Evolutionary conservation across 2,888 invertebrate species (phyloP).

Genomic region (Drosophila limbata): DNA sequence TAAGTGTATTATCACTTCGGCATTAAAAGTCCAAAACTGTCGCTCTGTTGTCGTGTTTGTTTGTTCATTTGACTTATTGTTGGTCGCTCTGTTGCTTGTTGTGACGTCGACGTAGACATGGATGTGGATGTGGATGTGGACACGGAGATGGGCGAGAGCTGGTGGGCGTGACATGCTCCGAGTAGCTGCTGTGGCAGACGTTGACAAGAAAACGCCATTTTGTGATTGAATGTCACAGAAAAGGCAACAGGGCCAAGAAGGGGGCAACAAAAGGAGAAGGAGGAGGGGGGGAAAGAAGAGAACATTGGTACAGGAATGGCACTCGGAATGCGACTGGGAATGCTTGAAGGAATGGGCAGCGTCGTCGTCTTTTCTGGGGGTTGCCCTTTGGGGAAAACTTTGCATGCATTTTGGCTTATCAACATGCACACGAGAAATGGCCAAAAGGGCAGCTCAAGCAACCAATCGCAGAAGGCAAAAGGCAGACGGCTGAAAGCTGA

Average conservation of each 20-base stretch:
- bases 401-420: constrained; percentile 77
- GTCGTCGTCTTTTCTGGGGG: constrained; percentile 44
- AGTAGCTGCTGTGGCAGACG: constrained; percentile 72
- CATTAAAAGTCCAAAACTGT: constrained; percentile 8
- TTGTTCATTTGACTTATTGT: constrained; percentile 78
- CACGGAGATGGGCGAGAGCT: constrained; percentile 32
- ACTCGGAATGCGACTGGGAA: constrained; percentile 39
- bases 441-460: constrained; percentile 63
- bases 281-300: not conserved
- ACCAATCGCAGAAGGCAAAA: constrained; percentile 67
- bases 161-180: constrained; percentile 71
- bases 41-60: constrained; percentile 60
- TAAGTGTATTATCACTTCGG: constrained; percentile 46
- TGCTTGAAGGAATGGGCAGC: constrained; percentile 18
- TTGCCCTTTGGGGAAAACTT: constrained; percentile 49
- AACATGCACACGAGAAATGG: constrained; percentile 72
- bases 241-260: constrained; percentile 32
- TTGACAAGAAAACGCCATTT: constrained; percentile 84
- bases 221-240: constrained; percentile 83
- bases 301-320: constrained; percentile 12
- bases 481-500: not conserved
- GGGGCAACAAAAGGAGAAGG: not conserved
- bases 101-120: constrained; percentile 50
- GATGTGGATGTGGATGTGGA: constrained; percentile 35
- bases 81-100: constrained; percentile 65